These are phyloP conservation scores for Hippasteria phrygiana DNA, from an alignment of 53 echinoderm and acorn worm genomes.

Conservation along the genomic window DNA sequence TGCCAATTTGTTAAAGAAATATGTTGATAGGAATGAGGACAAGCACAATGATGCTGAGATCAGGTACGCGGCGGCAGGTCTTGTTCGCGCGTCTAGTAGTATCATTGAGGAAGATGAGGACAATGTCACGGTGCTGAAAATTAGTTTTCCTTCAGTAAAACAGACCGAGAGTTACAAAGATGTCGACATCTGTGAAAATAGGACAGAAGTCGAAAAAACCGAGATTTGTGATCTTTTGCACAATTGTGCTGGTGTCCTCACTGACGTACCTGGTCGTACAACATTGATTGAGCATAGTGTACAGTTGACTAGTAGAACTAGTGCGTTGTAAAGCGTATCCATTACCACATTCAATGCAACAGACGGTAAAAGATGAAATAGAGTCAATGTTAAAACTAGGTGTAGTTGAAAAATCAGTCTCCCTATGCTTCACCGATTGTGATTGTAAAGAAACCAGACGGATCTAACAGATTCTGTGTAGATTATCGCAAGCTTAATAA, in stretches of 20 bases:
- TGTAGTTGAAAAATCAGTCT: conserved; percentile 59
- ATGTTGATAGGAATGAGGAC: conserved; percentile 24
- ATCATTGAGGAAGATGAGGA: conserved; percentile 24
- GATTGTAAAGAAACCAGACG: conserved; percentile 64
- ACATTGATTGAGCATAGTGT: conserved; percentile 45
- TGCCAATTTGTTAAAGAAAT: conserved; percentile 65
- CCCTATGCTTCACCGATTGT: conserved; percentile 73
- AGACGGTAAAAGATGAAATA: conserved; percentile 46
- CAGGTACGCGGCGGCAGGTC: conserved; percentile 8
- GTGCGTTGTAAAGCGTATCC: conserved; percentile 67
- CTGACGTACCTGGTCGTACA: conserved; percentile 63
- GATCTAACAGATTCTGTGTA: conserved; percentile 66
- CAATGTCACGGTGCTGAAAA: conserved; percentile 1
- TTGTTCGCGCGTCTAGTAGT: background rate
- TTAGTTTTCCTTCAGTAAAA: conserved; percentile 1
- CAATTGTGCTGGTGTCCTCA: conserved; percentile 62
- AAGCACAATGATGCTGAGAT: conserved; percentile 1
- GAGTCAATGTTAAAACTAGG: conserved; percentile 44
- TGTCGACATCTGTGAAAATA: conserved; percentile 58
- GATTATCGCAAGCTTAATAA: conserved; percentile 64
- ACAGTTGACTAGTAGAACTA: conserved; percentile 58
- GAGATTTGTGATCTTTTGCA: conserved; percentile 39
- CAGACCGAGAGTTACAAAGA: conserved; percentile 52
- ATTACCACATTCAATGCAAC: conserved; percentile 44
- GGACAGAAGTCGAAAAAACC: background rate